Evolutionary conservation across 37 sponge, comb jelly and placozoan species (phyloP), one percentile per base, ranked within the genome.

Genomic region (Beroe forskalii): DNA sequence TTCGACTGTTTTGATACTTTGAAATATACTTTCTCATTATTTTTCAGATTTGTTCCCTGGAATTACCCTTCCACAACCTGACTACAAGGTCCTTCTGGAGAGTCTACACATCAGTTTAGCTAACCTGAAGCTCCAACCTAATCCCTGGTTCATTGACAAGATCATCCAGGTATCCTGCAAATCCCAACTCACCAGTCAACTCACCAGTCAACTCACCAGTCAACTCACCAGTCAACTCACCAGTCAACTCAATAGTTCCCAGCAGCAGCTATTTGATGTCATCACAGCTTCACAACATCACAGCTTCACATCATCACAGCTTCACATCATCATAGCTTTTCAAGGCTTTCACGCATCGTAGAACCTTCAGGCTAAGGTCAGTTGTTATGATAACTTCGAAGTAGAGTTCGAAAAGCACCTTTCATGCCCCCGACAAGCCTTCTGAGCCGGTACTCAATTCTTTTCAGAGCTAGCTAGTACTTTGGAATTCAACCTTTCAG

Each of bases 91-190:
- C 32, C 91, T 96, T 39, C 91, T 92, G 31, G 95, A 95, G 92
- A 93, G 94, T 63, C 76, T 97, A 32, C 62, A 90, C 9, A 92
- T 94, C 91, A 94, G 92, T 60, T 93, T 97, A 32, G 95, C 93
- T 23, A 90, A 92, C 60, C 93, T 92, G 93, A 95, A 92, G 24
- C 92, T 98, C 44, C 96, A 96, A 76, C 93, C 96, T 33, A 93
- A 94, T 22, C 94, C 93, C 20, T 98, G 96, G 96, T 98, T 98
- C 90, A 94, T 98, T 90, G 91, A 90, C 80, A 98, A 98, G 93
- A 95, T 98, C 66, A 94, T 97, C 14, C 95, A 97, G 93, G 94
- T 95, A 76, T 80, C 40, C 23, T 64, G 20, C 8, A 14, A 25
- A 8, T 19, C 14, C 60, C 60, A 19, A 19, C 60, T 17, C 60